Base-by-base conservation (phyloP, 2,888 invertebrate species). In the Endotricha flammealis region DNA sequence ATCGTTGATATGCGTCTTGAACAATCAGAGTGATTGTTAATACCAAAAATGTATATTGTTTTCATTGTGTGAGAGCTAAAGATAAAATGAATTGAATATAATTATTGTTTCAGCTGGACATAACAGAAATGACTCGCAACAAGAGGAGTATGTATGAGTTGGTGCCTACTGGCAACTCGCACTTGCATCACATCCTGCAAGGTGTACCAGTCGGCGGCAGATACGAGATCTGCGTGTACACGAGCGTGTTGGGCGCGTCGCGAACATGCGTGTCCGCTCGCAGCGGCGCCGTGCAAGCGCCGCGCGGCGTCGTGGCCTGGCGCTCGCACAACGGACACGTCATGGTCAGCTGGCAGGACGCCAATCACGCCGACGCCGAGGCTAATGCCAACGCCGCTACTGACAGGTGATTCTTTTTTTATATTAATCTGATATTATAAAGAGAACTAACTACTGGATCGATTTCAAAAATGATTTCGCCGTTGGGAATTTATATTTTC, bases 271-370 rank as follows among this genome's bases (percentile, higher is more conserved):
- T 88, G 35, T 46, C 59, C 11, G 56, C 50, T 20, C 64, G 64
- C 29, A 91, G 91, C 4, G 89, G 90, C 1, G 67, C 78, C 4
- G 74, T 94, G 35, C 80, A 88, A 24, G 77, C 91, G 4, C 94
- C 94, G 0, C 83, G 87, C 50, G 91, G 90, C 51, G 75, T 94
- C 12, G 82, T 87, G 27, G 90, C 91, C 12, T 77, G 88, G 53
- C 76, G 88, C 9, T 82, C 90, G 40, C 80, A 81, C 11, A 90
- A 90, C 67, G 91, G 91, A 3, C 90, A 89, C 53, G 89, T 90
- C 57, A 74, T 91, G 48, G 79, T 94, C 17, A 88, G 86, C 59
- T 94, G 94, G 94, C 80, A 89, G 41, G 88, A 90, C 43, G 65
- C 75, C 2, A 57, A 62, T 4, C 58, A n/a, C n/a, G n/a, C n/a